A percentile compares a stretch with the other conserved stretches of the same genome.
phyloP scores from a whole-genome alignment of 2,888 invertebrate species.

The Oscheius myriophilus region DNA sequence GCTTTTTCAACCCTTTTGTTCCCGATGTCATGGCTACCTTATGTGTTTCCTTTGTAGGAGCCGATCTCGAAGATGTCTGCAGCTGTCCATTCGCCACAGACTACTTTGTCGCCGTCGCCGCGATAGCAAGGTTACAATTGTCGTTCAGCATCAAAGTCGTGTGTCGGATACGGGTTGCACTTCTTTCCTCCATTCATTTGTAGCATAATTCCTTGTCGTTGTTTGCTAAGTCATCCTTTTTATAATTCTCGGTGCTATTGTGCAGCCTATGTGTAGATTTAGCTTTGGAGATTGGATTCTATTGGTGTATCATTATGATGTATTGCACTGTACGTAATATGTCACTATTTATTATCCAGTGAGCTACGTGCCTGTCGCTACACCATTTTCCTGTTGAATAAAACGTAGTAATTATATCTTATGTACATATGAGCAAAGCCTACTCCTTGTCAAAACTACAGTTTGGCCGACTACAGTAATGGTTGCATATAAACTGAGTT shows the following conservation, averaged over 20 bases:
- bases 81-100: slow-evolving; percentile 19
- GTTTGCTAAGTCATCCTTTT: not conserved
- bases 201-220: slow-evolving; percentile 12
- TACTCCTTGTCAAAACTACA: no score
- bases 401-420: no score
- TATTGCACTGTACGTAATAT: no score
- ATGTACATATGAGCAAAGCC: no score
- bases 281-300: no score
- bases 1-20: slow-evolving; percentile 3
- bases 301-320: no score
- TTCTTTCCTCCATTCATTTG: slow-evolving; percentile 20
- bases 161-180: slow-evolving; percentile 24
- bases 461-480: no score
- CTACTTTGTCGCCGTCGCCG: slow-evolving; percentile 22
- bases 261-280: not conserved
- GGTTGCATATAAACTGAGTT: no score
- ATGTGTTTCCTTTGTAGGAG: slow-evolving; percentile 36
- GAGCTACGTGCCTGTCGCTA: no score
- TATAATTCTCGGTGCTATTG: slow-evolving; percentile 23
- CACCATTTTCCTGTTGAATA: no score
- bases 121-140: not conserved
- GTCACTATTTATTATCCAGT: no score
- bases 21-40: not conserved
- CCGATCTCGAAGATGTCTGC: slow-evolving; percentile 32
- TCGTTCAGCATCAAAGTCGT: not conserved